Percentiles rank a stretch among this genome's conserved stretches.
These are phyloP conservation scores for Polydrusus pterygomalis DNA, from an alignment of 2,888 invertebrate species.

Conservation along the genomic window DNA sequence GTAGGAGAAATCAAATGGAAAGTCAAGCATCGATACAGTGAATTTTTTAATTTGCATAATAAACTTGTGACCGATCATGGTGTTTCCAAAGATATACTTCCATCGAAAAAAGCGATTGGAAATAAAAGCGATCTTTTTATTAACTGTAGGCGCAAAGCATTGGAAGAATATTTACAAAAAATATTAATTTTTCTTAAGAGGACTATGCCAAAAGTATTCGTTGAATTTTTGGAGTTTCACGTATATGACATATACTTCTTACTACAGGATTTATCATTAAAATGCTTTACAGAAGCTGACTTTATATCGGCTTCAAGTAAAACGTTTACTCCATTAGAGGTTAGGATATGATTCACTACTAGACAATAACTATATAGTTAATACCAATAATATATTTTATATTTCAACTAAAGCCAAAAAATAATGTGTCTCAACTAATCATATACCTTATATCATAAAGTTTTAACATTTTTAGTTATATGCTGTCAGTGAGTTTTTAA, in stretches of 20 bases:
- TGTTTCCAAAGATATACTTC: slow-evolving; percentile 88
- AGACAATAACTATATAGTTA: no score
- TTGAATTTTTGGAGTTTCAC: slow-evolving; percentile 91
- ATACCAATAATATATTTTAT: not conserved
- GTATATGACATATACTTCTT: slow-evolving; percentile 93
- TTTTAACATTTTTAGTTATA: slow-evolving; percentile 80
- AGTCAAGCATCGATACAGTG: slow-evolving; percentile 90
- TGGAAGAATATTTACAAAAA: slow-evolving; percentile 88
- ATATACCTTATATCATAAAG: no score
- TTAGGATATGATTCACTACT: slow-evolving; percentile 65
- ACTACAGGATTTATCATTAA: slow-evolving; percentile 86
- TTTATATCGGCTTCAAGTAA: slow-evolving; percentile 76
- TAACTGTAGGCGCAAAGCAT: slow-evolving; percentile 85
- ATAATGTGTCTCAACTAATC: no score
- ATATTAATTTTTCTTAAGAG: slow-evolving; percentile 84
- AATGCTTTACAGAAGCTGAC: slow-evolving; percentile 86
- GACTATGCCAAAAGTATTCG: slow-evolving; percentile 86
- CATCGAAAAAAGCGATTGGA: slow-evolving; percentile 94
- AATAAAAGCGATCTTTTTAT: slow-evolving; percentile 93
- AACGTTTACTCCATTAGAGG: slow-evolving; percentile 86
- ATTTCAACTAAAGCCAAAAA: no score
- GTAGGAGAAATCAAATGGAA: slow-evolving; percentile 87
- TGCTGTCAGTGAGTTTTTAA: slow-evolving; percentile 92
- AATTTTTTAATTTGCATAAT: slow-evolving; percentile 92
- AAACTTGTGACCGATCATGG: slow-evolving; percentile 87